A percentile compares a stretch with the other conserved stretches of the same genome.
Evolutionary conservation across 2,888 invertebrate genomes (phyloP).

Genomic region (Drosophila imparisetae): DNA sequence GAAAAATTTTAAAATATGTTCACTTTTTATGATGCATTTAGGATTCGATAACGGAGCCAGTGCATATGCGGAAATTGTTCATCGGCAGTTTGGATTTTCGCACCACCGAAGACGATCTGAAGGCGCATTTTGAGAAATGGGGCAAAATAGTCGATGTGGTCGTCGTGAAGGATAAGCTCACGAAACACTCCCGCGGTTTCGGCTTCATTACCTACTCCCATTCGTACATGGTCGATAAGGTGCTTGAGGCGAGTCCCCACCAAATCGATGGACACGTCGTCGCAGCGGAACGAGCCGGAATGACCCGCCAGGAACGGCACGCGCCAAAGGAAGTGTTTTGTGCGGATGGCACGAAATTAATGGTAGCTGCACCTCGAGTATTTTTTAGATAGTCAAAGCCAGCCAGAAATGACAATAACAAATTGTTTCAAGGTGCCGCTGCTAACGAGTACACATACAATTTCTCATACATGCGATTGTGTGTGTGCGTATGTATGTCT

Average conservation of each 20-base stretch:
- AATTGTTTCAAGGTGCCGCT: no score
- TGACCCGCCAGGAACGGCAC: conserved; percentile 95
- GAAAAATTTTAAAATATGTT: conserved; percentile 57
- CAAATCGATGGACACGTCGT: conserved; percentile 96
- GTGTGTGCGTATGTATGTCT: background rate
- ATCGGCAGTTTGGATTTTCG: conserved; percentile 98
- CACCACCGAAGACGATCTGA: conserved; percentile 96
- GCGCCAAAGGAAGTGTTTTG: no score
- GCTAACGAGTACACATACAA: no score
- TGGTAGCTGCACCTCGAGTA: no score
- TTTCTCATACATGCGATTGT: conserved; percentile 1
- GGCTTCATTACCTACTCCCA: conserved; percentile 98
- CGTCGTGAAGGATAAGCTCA: conserved; percentile 98
- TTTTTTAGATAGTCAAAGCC: no score
- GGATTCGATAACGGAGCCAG: conserved; percentile 85
- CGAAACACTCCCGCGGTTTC: conserved; percentile 97
- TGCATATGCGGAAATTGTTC: conserved; percentile 95
- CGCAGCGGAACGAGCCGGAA: conserved; percentile 98
- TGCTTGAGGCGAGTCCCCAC: conserved; percentile 95
- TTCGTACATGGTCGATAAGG: conserved; percentile 97
- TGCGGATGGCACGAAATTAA: no score
- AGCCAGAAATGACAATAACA: no score
- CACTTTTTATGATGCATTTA: conserved; percentile 25
- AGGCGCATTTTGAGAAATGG: conserved; percentile 98
- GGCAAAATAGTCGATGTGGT: conserved; percentile 98